Evolutionary conservation across 2,888 invertebrate genomes (phyloP).

Genomic region (Netelia fuscicornis): DNA sequence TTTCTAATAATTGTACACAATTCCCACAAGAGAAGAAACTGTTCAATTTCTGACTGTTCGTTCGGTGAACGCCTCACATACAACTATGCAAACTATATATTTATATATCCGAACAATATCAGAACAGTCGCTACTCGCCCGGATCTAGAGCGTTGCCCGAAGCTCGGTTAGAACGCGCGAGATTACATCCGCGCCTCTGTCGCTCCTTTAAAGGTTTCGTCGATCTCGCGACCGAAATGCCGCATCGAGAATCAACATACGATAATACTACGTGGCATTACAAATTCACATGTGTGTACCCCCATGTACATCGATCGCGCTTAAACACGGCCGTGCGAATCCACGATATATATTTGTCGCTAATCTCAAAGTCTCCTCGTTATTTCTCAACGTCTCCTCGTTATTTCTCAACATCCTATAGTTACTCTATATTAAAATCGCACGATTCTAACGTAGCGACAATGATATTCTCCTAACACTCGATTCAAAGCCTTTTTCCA

Average conservation of each 20-base stretch:
- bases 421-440: background rate
- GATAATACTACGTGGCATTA: constrained; percentile 18
- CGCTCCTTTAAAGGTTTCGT: constrained; percentile 67
- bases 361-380: no score
- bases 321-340: no score
- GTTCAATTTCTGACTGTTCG: no score
- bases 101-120: background rate
- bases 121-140: constrained; percentile 37
- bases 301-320: background rate
- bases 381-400: background rate
- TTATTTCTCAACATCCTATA: constrained; percentile 40
- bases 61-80: background rate
- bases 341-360: no score
- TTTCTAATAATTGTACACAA: no score
- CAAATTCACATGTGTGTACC: background rate
- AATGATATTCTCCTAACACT: background rate
- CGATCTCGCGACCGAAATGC: constrained; percentile 68
- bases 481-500: background rate
- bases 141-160: constrained; percentile 57
- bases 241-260: constrained; percentile 12
- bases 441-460: background rate
- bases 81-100: background rate
- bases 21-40: no score
- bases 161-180: constrained; percentile 15
- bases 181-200: constrained; percentile 43